Conservation (phyloP, 2,113 vertebrate genomes). For the Salminus brasiliensis region DNA sequence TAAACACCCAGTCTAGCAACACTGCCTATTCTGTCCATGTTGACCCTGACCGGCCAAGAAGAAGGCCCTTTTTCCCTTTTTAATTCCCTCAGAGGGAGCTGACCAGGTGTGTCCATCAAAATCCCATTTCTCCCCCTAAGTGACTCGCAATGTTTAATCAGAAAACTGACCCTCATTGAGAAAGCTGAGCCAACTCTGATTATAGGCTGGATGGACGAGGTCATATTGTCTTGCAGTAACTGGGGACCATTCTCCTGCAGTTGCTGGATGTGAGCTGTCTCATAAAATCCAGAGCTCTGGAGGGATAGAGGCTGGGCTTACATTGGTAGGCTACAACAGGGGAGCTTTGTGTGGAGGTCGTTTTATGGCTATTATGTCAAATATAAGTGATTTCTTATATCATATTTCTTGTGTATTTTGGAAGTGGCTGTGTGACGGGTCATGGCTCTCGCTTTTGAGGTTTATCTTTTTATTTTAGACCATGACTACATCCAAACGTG, state of each 20-base stretch:
- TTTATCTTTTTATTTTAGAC: too few species aligned
- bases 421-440: too few species aligned
- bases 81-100: neutral
- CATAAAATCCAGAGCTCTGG: neutral
- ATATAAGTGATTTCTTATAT: neutral
- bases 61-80: neutral
- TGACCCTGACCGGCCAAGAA: neutral
- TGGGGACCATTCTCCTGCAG: neutral
- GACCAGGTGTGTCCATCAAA: slow-evolving; percentile 1
- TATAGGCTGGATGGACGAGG: slow-evolving; percentile 17
- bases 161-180: neutral
- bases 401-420: neutral
- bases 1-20: neutral
- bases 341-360: neutral
- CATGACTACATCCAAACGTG: too few species aligned
- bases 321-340: slow-evolving; percentile 11
- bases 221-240: slow-evolving; percentile 16
- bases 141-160: slow-evolving; percentile 15
- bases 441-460: too few species aligned
- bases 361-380: slow-evolving; percentile 15
- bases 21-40: neutral
- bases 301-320: neutral
- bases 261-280: neutral
- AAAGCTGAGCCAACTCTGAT: slow-evolving; percentile 22
- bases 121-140: slow-evolving; percentile 2